A percentile compares a stretch with the other conserved stretches of the same genome.
Conservation (phyloP, 2,888 invertebrate species). For the Caenorhabditis wallacei region DNA sequence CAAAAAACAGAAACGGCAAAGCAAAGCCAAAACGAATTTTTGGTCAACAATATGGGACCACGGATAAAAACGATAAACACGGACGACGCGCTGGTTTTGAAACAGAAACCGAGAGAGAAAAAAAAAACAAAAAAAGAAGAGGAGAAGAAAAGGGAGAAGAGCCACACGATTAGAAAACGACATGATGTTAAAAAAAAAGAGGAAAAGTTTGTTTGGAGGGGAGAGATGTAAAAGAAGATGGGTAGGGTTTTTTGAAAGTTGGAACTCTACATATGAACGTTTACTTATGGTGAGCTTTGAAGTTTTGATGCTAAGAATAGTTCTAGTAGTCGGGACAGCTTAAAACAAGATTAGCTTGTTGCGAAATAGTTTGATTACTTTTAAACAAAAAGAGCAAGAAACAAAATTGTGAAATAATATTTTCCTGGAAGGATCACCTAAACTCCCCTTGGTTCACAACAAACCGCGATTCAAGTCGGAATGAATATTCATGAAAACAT, state of each 20-base stretch:
- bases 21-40: constrained; percentile 26
- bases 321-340: not conserved
- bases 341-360: not conserved
- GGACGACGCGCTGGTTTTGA: constrained; percentile 39
- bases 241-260: not conserved
- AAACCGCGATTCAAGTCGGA: not conserved
- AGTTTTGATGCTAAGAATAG: not conserved
- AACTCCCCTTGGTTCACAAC: not conserved
- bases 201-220: constrained; percentile 2
- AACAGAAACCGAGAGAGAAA: constrained; percentile 41
- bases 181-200: constrained; percentile 32
- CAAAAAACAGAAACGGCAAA: constrained; percentile 3
- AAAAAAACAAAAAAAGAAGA: constrained; percentile 16
- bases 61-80: constrained; percentile 56
- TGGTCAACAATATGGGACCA: constrained; percentile 51
- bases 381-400: not conserved
- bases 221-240: not conserved
- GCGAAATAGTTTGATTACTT: constrained; percentile 2
- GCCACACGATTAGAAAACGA: constrained; percentile 43
- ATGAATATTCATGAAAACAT: constrained; percentile 23
- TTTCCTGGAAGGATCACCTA: not conserved
- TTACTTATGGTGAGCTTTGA: not conserved
- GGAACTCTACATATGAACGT: too few relatives aligned
- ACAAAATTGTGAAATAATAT: not conserved
- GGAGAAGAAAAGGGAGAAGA: constrained; percentile 18